phyloP scores from a whole-genome alignment of 2,888 invertebrate species.

The Baccha elongata region DNA sequence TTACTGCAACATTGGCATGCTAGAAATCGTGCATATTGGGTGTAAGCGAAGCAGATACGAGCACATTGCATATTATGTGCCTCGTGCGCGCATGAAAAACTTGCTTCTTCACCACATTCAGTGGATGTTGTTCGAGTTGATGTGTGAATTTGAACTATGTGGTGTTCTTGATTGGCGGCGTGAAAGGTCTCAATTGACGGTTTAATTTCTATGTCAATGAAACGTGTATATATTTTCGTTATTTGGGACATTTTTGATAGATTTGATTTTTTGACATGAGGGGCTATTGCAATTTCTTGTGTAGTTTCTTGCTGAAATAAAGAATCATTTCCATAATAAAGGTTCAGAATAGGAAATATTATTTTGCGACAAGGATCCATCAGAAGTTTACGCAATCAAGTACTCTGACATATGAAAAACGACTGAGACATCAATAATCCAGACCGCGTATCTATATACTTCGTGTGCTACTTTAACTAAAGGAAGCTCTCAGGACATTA shows the following conservation, averaged over 20 bases:
- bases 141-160: conserved; percentile 52
- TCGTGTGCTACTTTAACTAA: too few species aligned
- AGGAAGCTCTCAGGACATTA: too few species aligned
- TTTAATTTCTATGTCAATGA: conserved; percentile 69
- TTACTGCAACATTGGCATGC: conserved; percentile 36
- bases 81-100: conserved; percentile 64
- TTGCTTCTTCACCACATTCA: conserved; percentile 17
- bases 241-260: conserved; percentile 5
- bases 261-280: background rate
- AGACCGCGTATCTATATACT: too few species aligned
- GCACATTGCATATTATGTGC: conserved; percentile 10
- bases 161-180: conserved; percentile 71
- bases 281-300: background rate
- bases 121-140: conserved; percentile 20
- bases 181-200: conserved; percentile 72
- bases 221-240: conserved; percentile 50
- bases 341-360: too few species aligned
- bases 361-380: too few species aligned
- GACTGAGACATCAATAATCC: too few species aligned
- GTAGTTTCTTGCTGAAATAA: too few species aligned
- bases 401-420: too few species aligned
- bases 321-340: too few species aligned
- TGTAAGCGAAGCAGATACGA: conserved; percentile 56
- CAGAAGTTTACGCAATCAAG: too few species aligned
- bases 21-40: conserved; percentile 68